Conservation (phyloP, 2,113 vertebrate genomes). For the Coptodon bakossiorum region DNA sequence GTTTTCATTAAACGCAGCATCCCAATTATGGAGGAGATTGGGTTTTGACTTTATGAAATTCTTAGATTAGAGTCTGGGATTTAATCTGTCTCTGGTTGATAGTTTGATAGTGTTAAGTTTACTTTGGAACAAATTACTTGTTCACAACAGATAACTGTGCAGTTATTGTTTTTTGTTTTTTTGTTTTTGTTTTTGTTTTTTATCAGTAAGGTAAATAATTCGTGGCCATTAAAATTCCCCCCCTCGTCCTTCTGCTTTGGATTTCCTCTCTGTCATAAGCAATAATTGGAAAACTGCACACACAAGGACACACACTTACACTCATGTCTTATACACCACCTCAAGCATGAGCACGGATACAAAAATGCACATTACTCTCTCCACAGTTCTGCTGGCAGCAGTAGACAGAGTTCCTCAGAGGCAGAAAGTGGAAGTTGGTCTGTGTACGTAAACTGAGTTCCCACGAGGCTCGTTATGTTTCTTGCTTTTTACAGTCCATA, state of each 20-base stretch:
- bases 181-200: not conserved
- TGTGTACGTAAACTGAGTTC: slow-evolving; percentile 29
- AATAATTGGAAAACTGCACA: not conserved
- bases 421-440: not conserved
- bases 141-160: not conserved
- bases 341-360: not conserved
- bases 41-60: not conserved
- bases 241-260: not conserved
- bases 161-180: not conserved
- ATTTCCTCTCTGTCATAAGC: not conserved
- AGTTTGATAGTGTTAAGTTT: not conserved
- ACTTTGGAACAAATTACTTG: not conserved
- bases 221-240: not conserved
- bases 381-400: not conserved
- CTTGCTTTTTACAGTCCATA: not conserved
- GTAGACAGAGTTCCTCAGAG: not conserved
- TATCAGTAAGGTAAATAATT: not conserved
- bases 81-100: not conserved
- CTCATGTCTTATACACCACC: not conserved
- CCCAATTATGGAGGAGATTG: not conserved
- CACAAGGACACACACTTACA: not conserved
- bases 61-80: not conserved
- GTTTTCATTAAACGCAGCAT: not conserved
- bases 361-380: not conserved
- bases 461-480: slow-evolving; percentile 42